phyloP scores from a whole-genome alignment of 2,888 invertebrate species.

The Masnerella sp. region DNA sequence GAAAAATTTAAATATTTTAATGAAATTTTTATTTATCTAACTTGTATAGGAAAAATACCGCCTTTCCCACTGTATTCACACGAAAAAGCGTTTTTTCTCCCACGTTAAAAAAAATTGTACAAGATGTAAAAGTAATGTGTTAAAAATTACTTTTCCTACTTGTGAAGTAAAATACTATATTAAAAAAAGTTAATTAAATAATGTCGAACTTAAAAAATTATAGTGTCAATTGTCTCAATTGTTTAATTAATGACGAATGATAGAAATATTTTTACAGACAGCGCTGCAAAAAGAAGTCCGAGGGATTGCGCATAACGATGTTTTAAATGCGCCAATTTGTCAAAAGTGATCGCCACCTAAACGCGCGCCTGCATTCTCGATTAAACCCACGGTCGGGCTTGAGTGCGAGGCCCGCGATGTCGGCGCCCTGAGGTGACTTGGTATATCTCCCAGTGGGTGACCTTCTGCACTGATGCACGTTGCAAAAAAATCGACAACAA shows the following conservation, averaged over 20 bases:
- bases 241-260: slow-evolving; percentile 12
- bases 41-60: too few species aligned
- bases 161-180: too few species aligned
- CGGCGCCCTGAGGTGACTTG: slow-evolving; percentile 59
- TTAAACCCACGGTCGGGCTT: slow-evolving; percentile 39
- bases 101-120: too few species aligned
- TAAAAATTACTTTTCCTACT: too few species aligned
- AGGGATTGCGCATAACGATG: slow-evolving; percentile 42
- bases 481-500: slow-evolving; percentile 35
- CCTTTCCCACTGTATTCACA: too few species aligned
- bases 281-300: slow-evolving; percentile 2
- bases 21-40: too few species aligned
- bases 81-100: too few species aligned
- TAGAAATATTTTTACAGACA: slow-evolving; percentile 31
- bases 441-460: slow-evolving; percentile 60
- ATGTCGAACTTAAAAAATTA: too few species aligned
- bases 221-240: slow-evolving; percentile 30
- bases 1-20: too few species aligned
- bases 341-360: slow-evolving; percentile 47
- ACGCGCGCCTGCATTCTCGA: slow-evolving; percentile 37
- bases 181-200: neutral
- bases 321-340: slow-evolving; percentile 61
- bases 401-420: slow-evolving; percentile 47
- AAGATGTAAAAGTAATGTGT: too few species aligned
- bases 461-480: slow-evolving; percentile 43